These are phyloP conservation scores for Pomacea canaliculata DNA, from an alignment of 2,888 invertebrate species.

Conservation along the genomic window DNA sequence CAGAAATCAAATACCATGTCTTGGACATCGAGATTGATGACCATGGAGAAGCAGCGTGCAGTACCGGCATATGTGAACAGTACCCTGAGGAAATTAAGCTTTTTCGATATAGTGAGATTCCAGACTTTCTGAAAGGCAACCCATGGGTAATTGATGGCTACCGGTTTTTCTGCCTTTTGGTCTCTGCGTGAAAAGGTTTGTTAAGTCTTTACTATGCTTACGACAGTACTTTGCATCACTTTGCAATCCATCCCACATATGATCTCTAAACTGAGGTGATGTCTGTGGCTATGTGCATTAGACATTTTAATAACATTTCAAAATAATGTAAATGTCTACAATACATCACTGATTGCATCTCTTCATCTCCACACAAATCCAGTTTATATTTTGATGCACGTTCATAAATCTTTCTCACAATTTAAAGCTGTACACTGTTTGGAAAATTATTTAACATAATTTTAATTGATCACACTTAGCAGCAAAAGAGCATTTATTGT, in stretches of 20 bases:
- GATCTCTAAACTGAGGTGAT: too few relatives aligned
- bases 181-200: constrained; percentile 79
- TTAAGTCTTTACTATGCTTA: background rate
- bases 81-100: constrained; percentile 51
- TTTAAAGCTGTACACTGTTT: too few relatives aligned
- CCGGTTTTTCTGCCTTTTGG: constrained; percentile 74
- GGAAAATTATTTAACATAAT: background rate
- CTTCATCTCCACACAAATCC: too few relatives aligned
- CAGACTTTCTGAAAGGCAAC: constrained; percentile 87
- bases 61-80: constrained; percentile 49
- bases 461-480: background rate
- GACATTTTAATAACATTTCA: too few relatives aligned
- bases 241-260: too few relatives aligned
- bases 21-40: constrained; percentile 61
- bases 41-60: constrained; percentile 42
- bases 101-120: constrained; percentile 76
- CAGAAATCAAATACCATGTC: constrained; percentile 43
- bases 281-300: too few relatives aligned
- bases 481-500: background rate
- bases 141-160: constrained; percentile 88
- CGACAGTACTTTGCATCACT: too few relatives aligned
- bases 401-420: too few relatives aligned
- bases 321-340: too few relatives aligned
- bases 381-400: too few relatives aligned
- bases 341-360: too few relatives aligned